Conservation (phyloP, 2,797 vertebrate genomes). For the Hippopotamyrus pictus region DNA sequence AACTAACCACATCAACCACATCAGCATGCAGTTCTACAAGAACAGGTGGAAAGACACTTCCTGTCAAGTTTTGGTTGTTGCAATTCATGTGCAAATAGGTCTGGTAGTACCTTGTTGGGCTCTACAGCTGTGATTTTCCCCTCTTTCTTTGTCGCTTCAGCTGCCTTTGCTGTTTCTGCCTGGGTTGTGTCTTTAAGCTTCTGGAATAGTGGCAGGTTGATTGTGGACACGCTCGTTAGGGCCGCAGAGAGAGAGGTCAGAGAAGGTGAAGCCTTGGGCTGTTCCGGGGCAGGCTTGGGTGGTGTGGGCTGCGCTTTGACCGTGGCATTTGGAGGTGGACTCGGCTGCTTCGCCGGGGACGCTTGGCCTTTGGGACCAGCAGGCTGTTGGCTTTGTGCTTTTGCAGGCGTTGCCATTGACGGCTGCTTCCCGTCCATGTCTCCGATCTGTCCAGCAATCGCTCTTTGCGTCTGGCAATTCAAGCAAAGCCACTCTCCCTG, state of each 20-base stretch:
- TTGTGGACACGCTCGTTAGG: neutral
- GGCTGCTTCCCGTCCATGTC: conserved; percentile 62
- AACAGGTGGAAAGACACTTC: neutral
- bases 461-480: conserved; percentile 92
- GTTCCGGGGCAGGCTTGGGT: conserved; percentile 34
- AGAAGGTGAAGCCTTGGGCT: conserved; percentile 26
- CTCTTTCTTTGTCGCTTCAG: conserved; percentile 36
- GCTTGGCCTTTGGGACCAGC: conserved; percentile 29
- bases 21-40: neutral
- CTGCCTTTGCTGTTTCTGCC: conserved; percentile 51
- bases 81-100: conserved; percentile 31
- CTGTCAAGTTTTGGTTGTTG: neutral
- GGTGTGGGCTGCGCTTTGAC: conserved; percentile 35
- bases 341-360: conserved; percentile 39
- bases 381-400: conserved; percentile 19
- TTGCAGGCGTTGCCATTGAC: conserved; percentile 40
- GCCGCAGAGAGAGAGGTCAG: neutral
- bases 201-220: conserved; percentile 11
- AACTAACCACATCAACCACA: neutral
- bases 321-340: conserved; percentile 16
- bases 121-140: conserved; percentile 42
- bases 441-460: conserved; percentile 78
- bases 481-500: conserved; percentile 97
- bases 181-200: conserved; percentile 44
- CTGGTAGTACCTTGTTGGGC: conserved; percentile 31